phyloP scores from a whole-genome alignment of 2,888 invertebrate species.

The Belgica antarctica region DNA sequence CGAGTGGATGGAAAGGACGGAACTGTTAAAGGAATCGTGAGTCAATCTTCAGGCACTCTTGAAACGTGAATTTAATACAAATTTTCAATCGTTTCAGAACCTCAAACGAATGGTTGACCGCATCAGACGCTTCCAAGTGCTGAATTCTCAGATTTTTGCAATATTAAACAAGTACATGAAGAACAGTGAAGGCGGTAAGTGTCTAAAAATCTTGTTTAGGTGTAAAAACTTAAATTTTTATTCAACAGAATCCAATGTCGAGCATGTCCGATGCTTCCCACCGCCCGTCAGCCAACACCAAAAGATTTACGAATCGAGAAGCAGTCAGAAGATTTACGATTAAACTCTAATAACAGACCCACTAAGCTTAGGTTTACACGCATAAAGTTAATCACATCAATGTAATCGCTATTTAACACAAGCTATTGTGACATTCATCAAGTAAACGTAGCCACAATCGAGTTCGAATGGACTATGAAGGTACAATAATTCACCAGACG shows the following conservation, averaged over 20 bases:
- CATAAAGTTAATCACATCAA: too few species aligned
- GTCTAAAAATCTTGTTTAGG: constrained; percentile 46
- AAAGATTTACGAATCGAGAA: neutral
- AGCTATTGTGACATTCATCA: too few species aligned
- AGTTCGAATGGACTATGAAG: too few species aligned
- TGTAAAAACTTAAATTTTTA: neutral
- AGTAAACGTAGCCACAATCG: too few species aligned
- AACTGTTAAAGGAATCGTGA: constrained; percentile 89
- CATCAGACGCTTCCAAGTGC: constrained; percentile 93
- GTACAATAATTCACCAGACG: too few species aligned
- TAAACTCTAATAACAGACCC: too few species aligned
- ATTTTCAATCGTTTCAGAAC: constrained; percentile 60
- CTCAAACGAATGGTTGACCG: constrained; percentile 96
- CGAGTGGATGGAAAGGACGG: constrained; percentile 95
- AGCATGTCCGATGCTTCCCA: constrained; percentile 95
- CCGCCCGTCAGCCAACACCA: constrained; percentile 63
- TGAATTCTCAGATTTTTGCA: constrained; percentile 97
- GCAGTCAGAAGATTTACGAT: constrained; percentile 40
- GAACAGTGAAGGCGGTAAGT: constrained; percentile 69
- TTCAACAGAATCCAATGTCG: constrained; percentile 72
- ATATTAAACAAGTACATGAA: constrained; percentile 91
- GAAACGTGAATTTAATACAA: constrained; percentile 8
- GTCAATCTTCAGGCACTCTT: too few species aligned
- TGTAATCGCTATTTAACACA: too few species aligned
- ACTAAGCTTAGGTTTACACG: too few species aligned